Evolutionary conservation across 2,113 vertebrate genomes (phyloP).

Genomic region (Limanda limanda): DNA sequence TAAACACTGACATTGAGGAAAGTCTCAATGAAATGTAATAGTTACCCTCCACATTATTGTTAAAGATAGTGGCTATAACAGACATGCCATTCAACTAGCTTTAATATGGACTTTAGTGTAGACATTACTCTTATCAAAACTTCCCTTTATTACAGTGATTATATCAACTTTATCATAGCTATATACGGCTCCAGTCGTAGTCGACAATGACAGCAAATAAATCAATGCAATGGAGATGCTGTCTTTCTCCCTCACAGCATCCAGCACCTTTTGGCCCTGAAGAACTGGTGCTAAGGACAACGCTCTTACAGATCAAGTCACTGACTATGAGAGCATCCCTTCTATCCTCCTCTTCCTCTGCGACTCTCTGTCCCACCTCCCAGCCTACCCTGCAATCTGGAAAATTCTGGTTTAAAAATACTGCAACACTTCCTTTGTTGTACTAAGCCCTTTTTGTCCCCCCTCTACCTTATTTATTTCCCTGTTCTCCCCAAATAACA

Average conservation of each 20-base stretch:
- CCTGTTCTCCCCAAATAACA: conserved; percentile 75
- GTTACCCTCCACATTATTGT: too few relatives aligned
- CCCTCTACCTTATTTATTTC: conserved; percentile 74
- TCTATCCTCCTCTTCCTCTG: conserved; percentile 26
- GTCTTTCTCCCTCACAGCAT: conserved; percentile 4
- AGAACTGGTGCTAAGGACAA: conserved; percentile 18
- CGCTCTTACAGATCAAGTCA: conserved; percentile 52
- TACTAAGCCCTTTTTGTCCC: conserved; percentile 69
- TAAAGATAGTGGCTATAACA: too few relatives aligned
- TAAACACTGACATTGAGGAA: too few relatives aligned
- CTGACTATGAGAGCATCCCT: conserved; percentile 50
- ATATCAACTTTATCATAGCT: too few relatives aligned
- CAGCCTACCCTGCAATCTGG: conserved; percentile 41
- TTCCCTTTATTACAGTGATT: not conserved
- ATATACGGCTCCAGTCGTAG: not conserved
- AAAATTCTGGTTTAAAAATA: conserved; percentile 67
- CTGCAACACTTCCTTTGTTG: conserved; percentile 71
- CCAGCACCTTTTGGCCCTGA: conserved; percentile 19
- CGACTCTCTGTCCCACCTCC: conserved; percentile 16
- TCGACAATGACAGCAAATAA: not conserved
- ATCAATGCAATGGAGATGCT: not conserved
- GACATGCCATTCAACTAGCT: too few relatives aligned
- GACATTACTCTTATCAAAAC: not conserved
- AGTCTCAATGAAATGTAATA: too few relatives aligned
- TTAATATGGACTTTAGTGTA: not conserved